Conservation (phyloP, 2,888 invertebrate genomes). For the Eilema depressum region DNA sequence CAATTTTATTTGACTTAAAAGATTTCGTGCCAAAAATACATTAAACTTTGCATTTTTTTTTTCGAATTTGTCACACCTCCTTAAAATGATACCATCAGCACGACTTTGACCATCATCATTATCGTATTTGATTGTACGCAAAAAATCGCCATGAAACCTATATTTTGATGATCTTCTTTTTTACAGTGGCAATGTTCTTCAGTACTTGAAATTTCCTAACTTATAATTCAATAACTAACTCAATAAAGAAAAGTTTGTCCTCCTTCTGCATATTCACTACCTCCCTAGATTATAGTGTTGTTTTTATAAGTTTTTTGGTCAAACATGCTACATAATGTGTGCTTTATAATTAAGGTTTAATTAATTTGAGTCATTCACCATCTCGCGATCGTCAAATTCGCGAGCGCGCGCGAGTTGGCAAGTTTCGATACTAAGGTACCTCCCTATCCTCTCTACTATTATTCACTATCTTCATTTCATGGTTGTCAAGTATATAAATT, state of each 20-base stretch:
- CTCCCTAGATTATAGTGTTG: neutral
- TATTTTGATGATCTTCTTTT: constrained; percentile 8
- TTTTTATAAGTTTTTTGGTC: too few relatives aligned
- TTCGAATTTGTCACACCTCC: constrained; percentile 39
- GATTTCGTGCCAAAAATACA: constrained; percentile 38
- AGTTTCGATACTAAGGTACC: too few relatives aligned
- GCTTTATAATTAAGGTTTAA: too few relatives aligned
- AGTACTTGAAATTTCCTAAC: neutral
- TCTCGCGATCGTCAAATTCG: too few relatives aligned
- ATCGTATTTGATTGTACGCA: neutral
- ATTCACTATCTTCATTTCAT: neutral
- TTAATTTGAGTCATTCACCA: too few relatives aligned
- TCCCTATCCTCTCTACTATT: neutral
- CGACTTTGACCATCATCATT: constrained; percentile 3
- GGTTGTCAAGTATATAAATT: neutral
- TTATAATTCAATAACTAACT: neutral
- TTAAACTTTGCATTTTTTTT: constrained; percentile 42
- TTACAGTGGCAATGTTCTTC: neutral
- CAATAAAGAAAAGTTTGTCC: too few relatives aligned
- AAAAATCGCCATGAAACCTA: neutral
- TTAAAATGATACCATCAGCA: constrained; percentile 38
- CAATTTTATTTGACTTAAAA: neutral
- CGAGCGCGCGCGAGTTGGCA: too few relatives aligned
- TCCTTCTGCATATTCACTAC: too few relatives aligned
- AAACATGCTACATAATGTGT: too few relatives aligned